phyloP scores from a whole-genome alignment of 1,140 invertebrate genomes.

The Pseudachorutes palmiensis region DNA sequence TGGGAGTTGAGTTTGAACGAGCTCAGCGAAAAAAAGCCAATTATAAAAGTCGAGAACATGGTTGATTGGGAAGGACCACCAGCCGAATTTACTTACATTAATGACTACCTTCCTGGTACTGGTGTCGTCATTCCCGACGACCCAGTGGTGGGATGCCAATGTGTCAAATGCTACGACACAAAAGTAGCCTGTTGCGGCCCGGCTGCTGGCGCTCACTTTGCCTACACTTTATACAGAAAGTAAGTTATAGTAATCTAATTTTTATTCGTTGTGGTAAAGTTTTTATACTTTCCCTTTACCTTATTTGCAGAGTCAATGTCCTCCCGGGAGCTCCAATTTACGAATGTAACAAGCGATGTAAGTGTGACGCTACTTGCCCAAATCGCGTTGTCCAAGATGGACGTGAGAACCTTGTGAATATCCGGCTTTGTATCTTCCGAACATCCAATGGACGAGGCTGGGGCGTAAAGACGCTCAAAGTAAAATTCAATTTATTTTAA shows the following conservation, averaged over 20 bases:
- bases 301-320: slow-evolving; percentile 65
- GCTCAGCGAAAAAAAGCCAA: slow-evolving; percentile 41
- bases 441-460: slow-evolving; percentile 81
- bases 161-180: slow-evolving; percentile 34
- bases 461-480: slow-evolving; percentile 74
- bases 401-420: slow-evolving; percentile 15
- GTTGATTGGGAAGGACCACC: slow-evolving; percentile 62
- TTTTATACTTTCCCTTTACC: neutral
- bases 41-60: slow-evolving; percentile 47
- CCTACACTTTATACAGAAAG: slow-evolving; percentile 13
- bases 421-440: slow-evolving; percentile 73
- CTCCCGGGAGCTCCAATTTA: slow-evolving; percentile 73
- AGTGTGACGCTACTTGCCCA: slow-evolving; percentile 61
- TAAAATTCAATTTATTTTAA: slow-evolving; percentile 17
- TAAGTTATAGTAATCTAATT: slow-evolving; percentile 3
- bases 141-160: slow-evolving; percentile 70
- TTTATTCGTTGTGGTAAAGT: neutral
- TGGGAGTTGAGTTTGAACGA: slow-evolving; percentile 49
- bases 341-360: slow-evolving; percentile 83
- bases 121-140: slow-evolving; percentile 67
- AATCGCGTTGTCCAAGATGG: slow-evolving; percentile 86
- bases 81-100: slow-evolving; percentile 71
- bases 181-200: slow-evolving; percentile 15
- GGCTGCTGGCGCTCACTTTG: slow-evolving; percentile 4
- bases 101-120: slow-evolving; percentile 59